Evolutionary conservation across 2,113 vertebrate species (phyloP).

Genomic region (Marcusenius ussheri): DNA sequence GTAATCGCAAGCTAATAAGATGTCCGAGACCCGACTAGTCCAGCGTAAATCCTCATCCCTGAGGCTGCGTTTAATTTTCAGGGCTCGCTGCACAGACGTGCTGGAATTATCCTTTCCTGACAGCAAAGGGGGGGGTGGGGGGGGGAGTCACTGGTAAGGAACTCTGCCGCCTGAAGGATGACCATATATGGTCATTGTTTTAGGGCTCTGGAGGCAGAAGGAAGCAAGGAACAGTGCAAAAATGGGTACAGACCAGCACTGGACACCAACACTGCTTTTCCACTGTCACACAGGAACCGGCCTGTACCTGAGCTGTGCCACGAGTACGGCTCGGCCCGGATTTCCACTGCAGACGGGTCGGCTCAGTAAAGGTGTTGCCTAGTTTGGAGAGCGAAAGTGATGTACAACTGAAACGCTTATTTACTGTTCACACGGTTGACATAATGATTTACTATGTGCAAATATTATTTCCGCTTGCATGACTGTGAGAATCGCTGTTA

Average conservation of each 20-base stretch:
- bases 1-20: not conserved
- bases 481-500: no score
- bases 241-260: not conserved
- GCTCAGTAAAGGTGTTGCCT: not conserved
- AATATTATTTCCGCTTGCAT: no score
- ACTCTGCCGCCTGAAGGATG: conserved; percentile 1
- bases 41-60: not conserved
- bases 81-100: not conserved
- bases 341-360: not conserved
- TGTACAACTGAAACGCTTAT: not conserved
- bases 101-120: not conserved
- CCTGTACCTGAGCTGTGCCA: not conserved
- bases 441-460: not conserved
- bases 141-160: not conserved
- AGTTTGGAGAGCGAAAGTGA: not conserved
- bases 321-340: not conserved
- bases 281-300: not conserved
- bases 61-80: not conserved
- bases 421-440: not conserved
- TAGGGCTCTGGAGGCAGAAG: not conserved
- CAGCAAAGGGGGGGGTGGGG: not conserved
- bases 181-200: conserved; percentile 23
- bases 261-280: not conserved
- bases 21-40: not conserved
- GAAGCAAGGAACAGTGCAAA: not conserved